Base-by-base conservation (phyloP, 2,797 vertebrate species). In the Astyanax mexicanus region DNA sequence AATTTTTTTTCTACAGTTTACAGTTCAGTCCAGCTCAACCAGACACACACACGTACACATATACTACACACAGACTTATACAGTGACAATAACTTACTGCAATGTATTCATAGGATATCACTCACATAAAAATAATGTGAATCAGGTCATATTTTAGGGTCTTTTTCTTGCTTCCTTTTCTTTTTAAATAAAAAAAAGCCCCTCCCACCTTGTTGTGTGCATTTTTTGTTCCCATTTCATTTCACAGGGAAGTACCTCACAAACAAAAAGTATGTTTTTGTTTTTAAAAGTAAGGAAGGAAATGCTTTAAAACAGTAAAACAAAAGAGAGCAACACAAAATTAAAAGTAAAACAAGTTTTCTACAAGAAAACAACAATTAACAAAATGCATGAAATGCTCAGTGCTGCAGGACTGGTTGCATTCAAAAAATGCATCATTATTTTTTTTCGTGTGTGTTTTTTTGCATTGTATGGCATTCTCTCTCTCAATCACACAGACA, bases 41-140 rank as follows among this genome's bases (percentile, higher is more conserved):
- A 78, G 87, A 90, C 55, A 70, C 83, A 85, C 78, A 32, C 32
- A 29, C 55, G 70, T 83, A 85, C 78, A 32, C 32, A 29, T 32
- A n/a, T n/a, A n/a, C n/a, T n/a, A n/a, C n/a, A n/a, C n/a, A 86
- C 80, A 51, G 17, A 47, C 29, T n/a, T 74, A 66, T 38, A 69
- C 65, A 87, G 90, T 66, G 69, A 77, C 74, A 84, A 94, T 93
- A 94, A 94, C 49, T 94, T 94, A 93, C 84, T 57, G 75, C 68
- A 84, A 83, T 80, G 82, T 79, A 84, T 73, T 84, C 87, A 90
- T 86, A 89, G 78, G 84, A 87, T 80, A 45, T 72, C 77, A 86
- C 69, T 80, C 72, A 45, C 71, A 75, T 68, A 72, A 69, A 64
- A 37, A 44, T 23, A 64, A 55, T 68, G 21, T 29, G 25, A 9